These are phyloP conservation scores for Turritopsis dohrnii DNA, from an alignment of 30 jellyfish, hydroid and myxozoan genomes.

Conservation along the genomic window DNA sequence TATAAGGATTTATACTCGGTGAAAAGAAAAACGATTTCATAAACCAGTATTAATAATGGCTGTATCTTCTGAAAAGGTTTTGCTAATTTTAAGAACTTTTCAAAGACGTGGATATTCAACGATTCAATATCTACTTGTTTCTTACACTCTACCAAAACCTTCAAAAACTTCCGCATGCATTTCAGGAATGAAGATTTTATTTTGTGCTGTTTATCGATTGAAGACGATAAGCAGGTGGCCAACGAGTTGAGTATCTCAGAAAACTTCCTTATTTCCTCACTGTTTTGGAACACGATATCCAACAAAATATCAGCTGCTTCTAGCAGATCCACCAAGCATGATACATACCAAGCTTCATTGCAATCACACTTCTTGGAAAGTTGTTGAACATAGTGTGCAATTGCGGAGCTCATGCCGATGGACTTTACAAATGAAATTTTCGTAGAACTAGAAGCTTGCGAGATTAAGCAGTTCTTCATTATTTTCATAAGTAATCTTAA, in stretches of 20 bases:
- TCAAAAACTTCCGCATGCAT: background rate
- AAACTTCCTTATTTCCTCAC: background rate
- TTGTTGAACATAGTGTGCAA: background rate
- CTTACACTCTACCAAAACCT: background rate
- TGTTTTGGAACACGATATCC: background rate
- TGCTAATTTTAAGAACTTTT: background rate
- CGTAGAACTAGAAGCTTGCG: slow-evolving; percentile 18
- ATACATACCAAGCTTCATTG: slow-evolving; percentile 38
- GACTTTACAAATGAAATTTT: slow-evolving; percentile 5
- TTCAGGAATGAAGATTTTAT: slow-evolving; percentile 27
- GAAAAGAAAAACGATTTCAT: background rate
- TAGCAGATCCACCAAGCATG: slow-evolving; percentile 29
- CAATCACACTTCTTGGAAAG: slow-evolving; percentile 1
- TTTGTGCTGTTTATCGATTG: slow-evolving; percentile 58
- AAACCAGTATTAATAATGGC: background rate
- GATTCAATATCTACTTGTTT: background rate
- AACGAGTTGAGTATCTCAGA: background rate
- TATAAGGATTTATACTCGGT: background rate
- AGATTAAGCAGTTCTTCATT: slow-evolving; percentile 43
- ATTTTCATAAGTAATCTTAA: slow-evolving; percentile 48
- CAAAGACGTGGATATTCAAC: background rate
- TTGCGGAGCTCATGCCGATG: background rate
- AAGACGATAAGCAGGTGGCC: slow-evolving; percentile 31
- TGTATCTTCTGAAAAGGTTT: slow-evolving; percentile 3
- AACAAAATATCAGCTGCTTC: slow-evolving; percentile 13